A percentile compares a stretch with the other conserved stretches of the same genome.
phyloP scores from a whole-genome alignment of 2,888 invertebrate genomes.

The Dasysyrphus tricinctus region DNA sequence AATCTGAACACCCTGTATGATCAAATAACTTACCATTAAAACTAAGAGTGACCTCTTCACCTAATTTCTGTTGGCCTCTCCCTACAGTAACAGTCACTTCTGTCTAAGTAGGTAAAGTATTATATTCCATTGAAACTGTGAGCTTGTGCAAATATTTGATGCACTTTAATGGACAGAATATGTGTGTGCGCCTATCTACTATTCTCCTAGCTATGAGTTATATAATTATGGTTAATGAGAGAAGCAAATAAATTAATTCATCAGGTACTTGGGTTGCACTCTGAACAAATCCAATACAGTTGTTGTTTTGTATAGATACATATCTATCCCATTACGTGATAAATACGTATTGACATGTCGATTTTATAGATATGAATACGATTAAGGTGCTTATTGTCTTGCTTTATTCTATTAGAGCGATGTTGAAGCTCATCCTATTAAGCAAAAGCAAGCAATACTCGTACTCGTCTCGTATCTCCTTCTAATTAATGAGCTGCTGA shows the following conservation, averaged over 20 bases:
- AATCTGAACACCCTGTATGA: not conserved
- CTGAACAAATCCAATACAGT: not conserved
- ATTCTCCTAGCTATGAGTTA: slow-evolving; percentile 1
- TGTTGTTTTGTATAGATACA: not conserved
- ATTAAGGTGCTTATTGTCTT: slow-evolving; percentile 20
- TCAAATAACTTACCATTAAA: not conserved
- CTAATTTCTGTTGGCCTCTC: slow-evolving; percentile 47
- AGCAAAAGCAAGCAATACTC: not conserved
- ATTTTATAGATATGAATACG: slow-evolving; percentile 39
- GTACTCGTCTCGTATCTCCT: not conserved
- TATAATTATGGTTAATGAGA: slow-evolving; percentile 61
- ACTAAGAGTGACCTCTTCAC: slow-evolving; percentile 64
- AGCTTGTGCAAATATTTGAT: slow-evolving; percentile 66
- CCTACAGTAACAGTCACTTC: not conserved
- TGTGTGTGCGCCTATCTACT: slow-evolving; percentile 8
- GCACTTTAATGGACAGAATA: slow-evolving; percentile 51
- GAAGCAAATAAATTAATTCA: slow-evolving; percentile 68
- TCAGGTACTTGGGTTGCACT: slow-evolving; percentile 27
- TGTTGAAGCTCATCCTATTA: slow-evolving; percentile 17
- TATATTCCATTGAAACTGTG: slow-evolving; percentile 17
- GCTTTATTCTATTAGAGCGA: not conserved
- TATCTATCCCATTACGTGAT: not conserved
- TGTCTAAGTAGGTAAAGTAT: not conserved
- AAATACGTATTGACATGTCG: slow-evolving; percentile 23
- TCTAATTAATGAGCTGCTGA: slow-evolving; percentile 1